Percentiles rank a stretch among this genome's conserved stretches.
phyloP scores from a whole-genome alignment of 2,113 vertebrate species.

The Micronisus gabar region DNA sequence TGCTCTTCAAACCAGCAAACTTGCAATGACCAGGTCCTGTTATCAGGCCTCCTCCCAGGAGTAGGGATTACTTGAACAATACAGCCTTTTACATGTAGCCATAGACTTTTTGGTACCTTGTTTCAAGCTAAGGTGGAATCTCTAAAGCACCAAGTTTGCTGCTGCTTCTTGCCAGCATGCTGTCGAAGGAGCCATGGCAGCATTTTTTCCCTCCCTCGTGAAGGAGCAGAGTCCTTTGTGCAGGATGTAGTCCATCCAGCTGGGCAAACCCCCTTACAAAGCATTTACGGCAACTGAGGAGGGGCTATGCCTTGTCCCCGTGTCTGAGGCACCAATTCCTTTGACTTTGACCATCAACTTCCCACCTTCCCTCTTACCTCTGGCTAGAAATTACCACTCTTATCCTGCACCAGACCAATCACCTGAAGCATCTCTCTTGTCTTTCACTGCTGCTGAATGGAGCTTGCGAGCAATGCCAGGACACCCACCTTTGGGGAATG shows the following conservation, averaged over 20 bases:
- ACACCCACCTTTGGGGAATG: too few relatives aligned
- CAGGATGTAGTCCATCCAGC: fast-evolving
- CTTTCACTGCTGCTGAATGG: not conserved
- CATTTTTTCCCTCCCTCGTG: not conserved
- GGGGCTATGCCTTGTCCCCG: not conserved
- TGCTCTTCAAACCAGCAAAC: not conserved
- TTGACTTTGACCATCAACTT: not conserved
- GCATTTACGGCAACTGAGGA: not conserved
- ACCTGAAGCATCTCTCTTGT: not conserved
- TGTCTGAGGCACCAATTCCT: not conserved
- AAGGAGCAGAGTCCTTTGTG: not conserved
- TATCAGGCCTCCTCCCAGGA: not conserved
- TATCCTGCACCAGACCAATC: not conserved
- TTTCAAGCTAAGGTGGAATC: not conserved
- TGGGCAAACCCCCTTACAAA: not conserved
- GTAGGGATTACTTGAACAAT: not conserved
- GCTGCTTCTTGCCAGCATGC: not conserved
- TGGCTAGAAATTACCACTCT: not conserved
- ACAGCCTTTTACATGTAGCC: not conserved
- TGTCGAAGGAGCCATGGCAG: fast-evolving
- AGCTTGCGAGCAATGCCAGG: not conserved
- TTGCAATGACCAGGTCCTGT: not conserved
- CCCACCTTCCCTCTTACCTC: not conserved
- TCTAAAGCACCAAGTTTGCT: not conserved
- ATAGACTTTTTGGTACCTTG: not conserved